These are phyloP conservation scores for Archegozetes longisetosus DNA, from an alignment of 1,140 invertebrate species.

Conservation along the genomic window DNA sequence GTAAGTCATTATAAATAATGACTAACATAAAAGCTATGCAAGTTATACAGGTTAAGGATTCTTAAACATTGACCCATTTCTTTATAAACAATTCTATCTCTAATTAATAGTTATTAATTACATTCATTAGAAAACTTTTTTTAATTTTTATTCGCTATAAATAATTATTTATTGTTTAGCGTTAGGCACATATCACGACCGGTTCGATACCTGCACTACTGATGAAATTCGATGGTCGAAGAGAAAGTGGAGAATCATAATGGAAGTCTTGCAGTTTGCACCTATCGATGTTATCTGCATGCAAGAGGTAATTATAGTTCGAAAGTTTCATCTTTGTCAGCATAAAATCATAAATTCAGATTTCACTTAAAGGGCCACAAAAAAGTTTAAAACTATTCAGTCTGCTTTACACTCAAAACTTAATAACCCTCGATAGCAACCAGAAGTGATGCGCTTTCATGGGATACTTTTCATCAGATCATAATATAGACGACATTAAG, in stretches of 20 bases:
- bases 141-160: background rate
- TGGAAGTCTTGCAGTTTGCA: constrained; percentile 49
- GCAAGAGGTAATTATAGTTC: constrained; percentile 36
- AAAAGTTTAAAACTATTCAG: background rate
- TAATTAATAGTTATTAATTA: background rate
- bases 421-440: background rate
- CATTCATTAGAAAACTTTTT: background rate
- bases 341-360: no score
- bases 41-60: background rate
- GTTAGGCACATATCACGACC: constrained; percentile 49
- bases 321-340: no score
- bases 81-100: background rate
- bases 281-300: constrained; percentile 52
- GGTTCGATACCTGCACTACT: constrained; percentile 51
- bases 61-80: background rate
- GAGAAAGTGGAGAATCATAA: constrained; percentile 46
- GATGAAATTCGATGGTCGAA: constrained; percentile 50
- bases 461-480: background rate
- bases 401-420: background rate
- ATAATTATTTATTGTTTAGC: constrained; percentile 32
- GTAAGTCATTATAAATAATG: constrained; percentile 27
- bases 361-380: no score
- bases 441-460: background rate
- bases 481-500: background rate
- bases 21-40: no score